Evolutionary conservation across 2,113 vertebrate species (phyloP).

Genomic region (Trachemys scripta): DNA sequence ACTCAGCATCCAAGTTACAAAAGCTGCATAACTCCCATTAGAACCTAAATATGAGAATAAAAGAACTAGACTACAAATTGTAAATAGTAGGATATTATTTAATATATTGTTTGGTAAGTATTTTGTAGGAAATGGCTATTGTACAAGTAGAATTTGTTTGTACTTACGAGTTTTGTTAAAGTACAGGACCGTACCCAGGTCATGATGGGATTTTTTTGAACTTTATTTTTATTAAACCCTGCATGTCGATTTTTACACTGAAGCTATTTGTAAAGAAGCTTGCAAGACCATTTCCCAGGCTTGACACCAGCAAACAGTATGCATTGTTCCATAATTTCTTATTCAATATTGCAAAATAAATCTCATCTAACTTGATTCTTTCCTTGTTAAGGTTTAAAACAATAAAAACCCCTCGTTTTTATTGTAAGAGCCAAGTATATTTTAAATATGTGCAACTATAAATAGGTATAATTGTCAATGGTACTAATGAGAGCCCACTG

Average conservation of each 20-base stretch:
- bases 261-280: not conserved
- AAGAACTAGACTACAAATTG: not conserved
- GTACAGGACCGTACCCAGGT: not conserved
- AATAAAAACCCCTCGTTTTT: constrained; percentile 54
- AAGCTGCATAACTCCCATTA: not conserved
- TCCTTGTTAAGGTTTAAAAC: constrained; percentile 23
- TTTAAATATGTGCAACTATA: constrained; percentile 66
- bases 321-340: not conserved
- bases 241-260: rapidly evolving
- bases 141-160: not conserved
- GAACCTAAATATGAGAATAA: not conserved
- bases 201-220: not conserved
- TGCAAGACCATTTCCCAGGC: not conserved
- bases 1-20: not conserved
- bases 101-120: not conserved
- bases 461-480: constrained; percentile 66
- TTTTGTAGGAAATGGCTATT: not conserved
- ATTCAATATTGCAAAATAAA: not conserved
- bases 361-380: not conserved
- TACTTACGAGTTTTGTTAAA: rapidly evolving
- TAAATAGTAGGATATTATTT: not conserved
- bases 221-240: not conserved
- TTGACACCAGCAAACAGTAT: not conserved
- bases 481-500: constrained; percentile 67
- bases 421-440: not conserved